Evolutionary conservation across 2,888 invertebrate genomes (phyloP), one percentile per base, ranked within the genome.

Genomic region (Cheilosia soror): DNA sequence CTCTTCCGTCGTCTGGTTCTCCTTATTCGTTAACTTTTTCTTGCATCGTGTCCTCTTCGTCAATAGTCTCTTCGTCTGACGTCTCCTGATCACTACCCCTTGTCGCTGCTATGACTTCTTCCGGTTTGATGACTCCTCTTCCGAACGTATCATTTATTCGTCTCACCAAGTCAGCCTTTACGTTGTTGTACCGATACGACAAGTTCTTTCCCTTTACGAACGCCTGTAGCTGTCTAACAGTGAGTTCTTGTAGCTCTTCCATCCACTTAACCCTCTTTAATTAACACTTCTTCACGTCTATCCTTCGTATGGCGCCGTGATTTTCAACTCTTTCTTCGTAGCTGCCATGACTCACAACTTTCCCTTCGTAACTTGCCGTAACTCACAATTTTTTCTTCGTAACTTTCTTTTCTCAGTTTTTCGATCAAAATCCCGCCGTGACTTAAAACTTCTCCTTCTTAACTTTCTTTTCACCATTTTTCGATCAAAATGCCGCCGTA

Each of bases 161-260:
- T 0, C 20, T n/a, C 31, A 47, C 11, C 15, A 63, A 31, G 9
- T 63, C 63, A 1, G 5, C 20, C 47, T 63, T 63, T 5, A 47
- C 13, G n/a, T n/a, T n/a, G 11, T 47, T 63, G 20, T 63, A 63
- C 7, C 63, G n/a, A 6, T 63, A 63, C 0, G 47, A 33, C 47
- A 63, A 31, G 4, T 25, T 25, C 33, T 47, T 47, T 5, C 27
- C 29, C 20, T 47, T 63, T 1, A 63, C 29, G 27, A 63, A 63
- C 47, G 27, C 29, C 20, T 63, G 63, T 25, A 63, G 11, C 11
- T 29, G 20, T 9, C 47, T 15, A 5, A 27, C 20, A 0, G 15
- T 63, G 2, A 63, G 42, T 5, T 47, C 13, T 44, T 44, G 47
- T 25, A 63, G 4, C 13, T 63, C 47, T 3, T 63, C 63, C 63